These are phyloP conservation scores for Neoarius graeffei DNA, from an alignment of 2,113 vertebrate genomes.

Conservation along the genomic window DNA sequence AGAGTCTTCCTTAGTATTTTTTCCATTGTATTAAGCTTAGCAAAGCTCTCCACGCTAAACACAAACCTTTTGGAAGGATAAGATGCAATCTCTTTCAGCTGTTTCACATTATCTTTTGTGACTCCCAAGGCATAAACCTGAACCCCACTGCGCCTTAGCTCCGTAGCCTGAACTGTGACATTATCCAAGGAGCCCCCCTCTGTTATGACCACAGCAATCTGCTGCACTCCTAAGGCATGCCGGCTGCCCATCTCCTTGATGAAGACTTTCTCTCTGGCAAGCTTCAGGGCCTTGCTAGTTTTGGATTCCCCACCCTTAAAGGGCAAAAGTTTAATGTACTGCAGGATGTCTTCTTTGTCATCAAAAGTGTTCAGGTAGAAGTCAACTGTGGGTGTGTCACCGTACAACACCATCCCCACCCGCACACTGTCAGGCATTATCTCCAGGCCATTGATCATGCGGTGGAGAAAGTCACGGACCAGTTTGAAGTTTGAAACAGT, in stretches of 20 bases:
- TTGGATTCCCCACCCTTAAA: conserved; percentile 66
- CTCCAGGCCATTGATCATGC: conserved; percentile 68
- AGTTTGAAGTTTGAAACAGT: conserved; percentile 66
- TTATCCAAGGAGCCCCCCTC: conserved; percentile 74
- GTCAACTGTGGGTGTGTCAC: conserved; percentile 54
- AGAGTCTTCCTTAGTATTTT: conserved; percentile 69
- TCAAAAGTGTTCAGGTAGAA: conserved; percentile 75
- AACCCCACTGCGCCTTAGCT: conserved; percentile 68
- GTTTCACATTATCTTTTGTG: conserved; percentile 54
- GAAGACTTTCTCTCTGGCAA: conserved; percentile 69
- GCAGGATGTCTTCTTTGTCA: conserved; percentile 66
- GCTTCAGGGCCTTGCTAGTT: conserved; percentile 75
- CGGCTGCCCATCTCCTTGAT: conserved; percentile 67
- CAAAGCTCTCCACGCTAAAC: conserved; percentile 69
- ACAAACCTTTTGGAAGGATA: conserved; percentile 71
- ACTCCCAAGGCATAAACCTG: conserved; percentile 75
- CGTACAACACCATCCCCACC: conserved; percentile 78
- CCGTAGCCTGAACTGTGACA: conserved; percentile 62
- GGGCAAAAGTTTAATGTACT: conserved; percentile 76
- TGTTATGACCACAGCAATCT: conserved; percentile 80
- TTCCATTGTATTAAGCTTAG: conserved; percentile 67
- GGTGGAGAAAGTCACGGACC: conserved; percentile 74
- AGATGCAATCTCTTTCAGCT: conserved; percentile 74
- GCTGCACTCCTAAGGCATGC: conserved; percentile 63
- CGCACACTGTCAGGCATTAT: conserved; percentile 59